These are phyloP conservation scores for Drosophila littoralis DNA, from an alignment of 1,140 invertebrate genomes.

Conservation along the genomic window DNA sequence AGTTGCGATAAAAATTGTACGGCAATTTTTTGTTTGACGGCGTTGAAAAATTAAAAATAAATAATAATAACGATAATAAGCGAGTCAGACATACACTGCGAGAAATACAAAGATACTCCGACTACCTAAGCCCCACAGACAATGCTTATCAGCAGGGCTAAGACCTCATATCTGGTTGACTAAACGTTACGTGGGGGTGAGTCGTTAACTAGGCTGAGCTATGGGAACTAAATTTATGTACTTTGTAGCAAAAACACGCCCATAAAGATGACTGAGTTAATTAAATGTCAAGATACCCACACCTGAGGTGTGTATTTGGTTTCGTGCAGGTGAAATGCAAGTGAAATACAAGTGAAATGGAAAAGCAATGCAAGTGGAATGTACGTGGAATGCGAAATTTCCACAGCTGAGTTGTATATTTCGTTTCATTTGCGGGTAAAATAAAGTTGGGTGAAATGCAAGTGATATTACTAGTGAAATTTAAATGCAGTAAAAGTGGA, in stretches of 20 bases:
- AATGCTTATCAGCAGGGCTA: constrained; percentile 18
- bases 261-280: not conserved
- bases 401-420: too few relatives aligned
- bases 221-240: not conserved
- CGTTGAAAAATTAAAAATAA: constrained; percentile 3
- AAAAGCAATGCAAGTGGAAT: too few relatives aligned
- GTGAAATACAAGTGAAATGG: not conserved
- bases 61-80: constrained; percentile 36
- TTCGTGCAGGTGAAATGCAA: not conserved
- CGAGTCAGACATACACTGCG: constrained; percentile 23
- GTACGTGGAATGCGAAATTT: not conserved
- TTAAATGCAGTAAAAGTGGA: not conserved
- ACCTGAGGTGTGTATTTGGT: not conserved
- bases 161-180: not conserved
- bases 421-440: not conserved
- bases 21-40: constrained; percentile 39
- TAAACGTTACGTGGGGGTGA: not conserved
- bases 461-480: not conserved
- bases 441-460: not conserved
- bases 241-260: not conserved
- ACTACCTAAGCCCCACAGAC: not conserved
- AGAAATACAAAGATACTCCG: constrained; percentile 2
- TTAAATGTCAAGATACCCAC: not conserved
- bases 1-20: constrained; percentile 52
- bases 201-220: not conserved